Conservation (phyloP, 2,113 vertebrate genomes). For the Maccullochella peelii region DNA sequence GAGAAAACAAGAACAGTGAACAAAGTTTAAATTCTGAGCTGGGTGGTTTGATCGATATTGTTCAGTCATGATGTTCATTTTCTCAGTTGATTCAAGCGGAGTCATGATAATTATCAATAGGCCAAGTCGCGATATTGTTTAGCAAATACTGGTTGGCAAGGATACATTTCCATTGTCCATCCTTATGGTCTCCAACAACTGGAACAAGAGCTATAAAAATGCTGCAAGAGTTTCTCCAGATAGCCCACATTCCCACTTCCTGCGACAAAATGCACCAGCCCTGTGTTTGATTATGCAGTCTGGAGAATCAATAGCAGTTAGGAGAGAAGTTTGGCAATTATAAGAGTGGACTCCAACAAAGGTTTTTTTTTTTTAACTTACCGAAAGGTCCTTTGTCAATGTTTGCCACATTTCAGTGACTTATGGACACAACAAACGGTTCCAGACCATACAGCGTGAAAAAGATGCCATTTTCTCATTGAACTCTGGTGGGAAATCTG, state of each 20-base stretch:
- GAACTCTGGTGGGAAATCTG: constrained; percentile 8
- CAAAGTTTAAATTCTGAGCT: not conserved
- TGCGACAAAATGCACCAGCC: not conserved
- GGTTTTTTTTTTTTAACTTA: not conserved
- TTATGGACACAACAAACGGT: constrained; percentile 9
- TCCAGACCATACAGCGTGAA: not conserved
- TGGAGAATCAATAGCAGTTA: constrained; percentile 13
- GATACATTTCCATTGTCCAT: not conserved
- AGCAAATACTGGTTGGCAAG: not conserved
- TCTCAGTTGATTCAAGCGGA: not conserved
- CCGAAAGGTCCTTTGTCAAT: not conserved
- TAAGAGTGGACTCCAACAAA: not conserved
- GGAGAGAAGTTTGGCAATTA: not conserved
- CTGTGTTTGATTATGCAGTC: not conserved
- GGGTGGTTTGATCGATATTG: not conserved
- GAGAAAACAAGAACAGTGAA: not conserved
- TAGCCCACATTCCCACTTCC: not conserved
- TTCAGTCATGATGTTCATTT: not conserved
- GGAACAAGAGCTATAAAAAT: not conserved
- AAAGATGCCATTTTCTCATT: constrained; percentile 1
- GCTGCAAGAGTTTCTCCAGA: not conserved
- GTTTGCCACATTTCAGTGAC: constrained; percentile 13
- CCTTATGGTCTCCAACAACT: not conserved
- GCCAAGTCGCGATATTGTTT: not conserved
- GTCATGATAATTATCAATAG: not conserved